A percentile compares a stretch with the other conserved stretches of the same genome.
phyloP scores from a whole-genome alignment of 2,797 vertebrate genomes.

The Eulemur mongoz region DNA sequence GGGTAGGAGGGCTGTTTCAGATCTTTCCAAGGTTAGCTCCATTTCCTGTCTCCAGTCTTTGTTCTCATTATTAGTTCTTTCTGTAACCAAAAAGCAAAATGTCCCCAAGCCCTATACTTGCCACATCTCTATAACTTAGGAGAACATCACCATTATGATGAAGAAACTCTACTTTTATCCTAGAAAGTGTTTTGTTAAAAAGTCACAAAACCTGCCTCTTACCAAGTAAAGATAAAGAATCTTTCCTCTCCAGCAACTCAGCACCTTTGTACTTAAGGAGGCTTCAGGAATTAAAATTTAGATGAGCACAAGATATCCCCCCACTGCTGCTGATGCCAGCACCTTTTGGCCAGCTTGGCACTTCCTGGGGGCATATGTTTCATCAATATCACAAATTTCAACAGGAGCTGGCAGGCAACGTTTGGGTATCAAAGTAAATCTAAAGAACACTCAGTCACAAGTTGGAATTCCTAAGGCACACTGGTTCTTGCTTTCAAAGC shows the following conservation, averaged over 20 bases:
- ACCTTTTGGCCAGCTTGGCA: background rate
- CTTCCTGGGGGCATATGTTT: background rate
- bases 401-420: background rate
- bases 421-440: background rate
- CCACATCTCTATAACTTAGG: background rate
- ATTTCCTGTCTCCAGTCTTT: background rate
- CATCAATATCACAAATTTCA: background rate
- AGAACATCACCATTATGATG: background rate
- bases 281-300: background rate
- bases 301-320: background rate
- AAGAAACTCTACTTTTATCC: background rate
- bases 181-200: background rate
- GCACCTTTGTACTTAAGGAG: background rate
- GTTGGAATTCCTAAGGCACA: background rate
- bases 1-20: background rate
- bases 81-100: background rate
- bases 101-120: background rate
- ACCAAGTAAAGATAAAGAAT: background rate
- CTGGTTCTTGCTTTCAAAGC: conserved; percentile 25
- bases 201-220: background rate
- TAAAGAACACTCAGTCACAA: background rate
- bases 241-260: background rate
- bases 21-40: background rate
- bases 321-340: background rate
- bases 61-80: background rate